phyloP scores from a whole-genome alignment of 2,797 vertebrate genomes.

The Babyrousa celebensis region DNA sequence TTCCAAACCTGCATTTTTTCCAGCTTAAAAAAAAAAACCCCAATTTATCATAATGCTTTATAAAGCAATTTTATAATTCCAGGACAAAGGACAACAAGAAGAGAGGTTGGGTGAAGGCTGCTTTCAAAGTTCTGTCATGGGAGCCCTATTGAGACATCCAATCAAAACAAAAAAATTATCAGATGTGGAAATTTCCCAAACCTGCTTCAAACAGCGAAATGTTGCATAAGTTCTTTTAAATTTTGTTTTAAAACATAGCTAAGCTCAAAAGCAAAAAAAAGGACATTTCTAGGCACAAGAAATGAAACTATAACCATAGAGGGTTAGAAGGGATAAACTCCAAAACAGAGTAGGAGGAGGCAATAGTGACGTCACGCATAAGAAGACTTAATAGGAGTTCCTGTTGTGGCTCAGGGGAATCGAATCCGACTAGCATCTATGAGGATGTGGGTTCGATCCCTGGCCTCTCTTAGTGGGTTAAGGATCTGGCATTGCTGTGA shows the following conservation, averaged over 20 bases:
- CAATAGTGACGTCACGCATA: not conserved
- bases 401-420: too few relatives aligned
- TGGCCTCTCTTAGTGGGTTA: too few relatives aligned
- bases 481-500: too few relatives aligned
- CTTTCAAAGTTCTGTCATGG: constrained; percentile 60
- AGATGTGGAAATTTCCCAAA: constrained; percentile 52
- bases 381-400: not conserved
- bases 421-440: too few relatives aligned
- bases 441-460: too few relatives aligned
- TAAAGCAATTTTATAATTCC: constrained; percentile 63
- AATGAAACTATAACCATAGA: constrained; percentile 19
- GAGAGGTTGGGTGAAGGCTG: not conserved
- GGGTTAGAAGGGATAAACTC: not conserved
- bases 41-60: constrained; percentile 1
- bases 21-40: constrained; percentile 38
- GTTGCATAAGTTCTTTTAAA: constrained; percentile 30
- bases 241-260: constrained; percentile 59
- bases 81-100: constrained; percentile 41
- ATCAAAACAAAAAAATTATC: constrained; percentile 71
- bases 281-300: constrained; percentile 32
- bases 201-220: constrained; percentile 42
- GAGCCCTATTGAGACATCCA: constrained; percentile 49
- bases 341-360: not conserved
- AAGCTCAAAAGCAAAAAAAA: constrained; percentile 68
- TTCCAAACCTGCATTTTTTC: constrained; percentile 55